Conservation (phyloP, 1,140 invertebrate species). For the Acromyrmex charruanus region DNA sequence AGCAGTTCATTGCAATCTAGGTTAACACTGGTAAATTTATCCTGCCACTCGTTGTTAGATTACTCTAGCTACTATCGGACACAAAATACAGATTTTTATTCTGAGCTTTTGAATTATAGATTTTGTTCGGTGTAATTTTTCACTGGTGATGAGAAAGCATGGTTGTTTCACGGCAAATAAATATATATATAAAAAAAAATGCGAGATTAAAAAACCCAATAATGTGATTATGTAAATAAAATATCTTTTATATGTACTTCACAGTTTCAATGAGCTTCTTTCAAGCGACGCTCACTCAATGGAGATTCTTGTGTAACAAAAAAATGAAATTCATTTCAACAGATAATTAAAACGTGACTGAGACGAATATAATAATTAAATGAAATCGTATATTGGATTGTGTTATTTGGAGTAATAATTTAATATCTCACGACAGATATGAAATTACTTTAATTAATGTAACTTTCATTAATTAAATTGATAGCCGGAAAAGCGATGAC, state of each 20-base stretch:
- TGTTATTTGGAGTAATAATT: slow-evolving; percentile 20
- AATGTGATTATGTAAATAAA: neutral
- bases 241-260: neutral
- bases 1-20: slow-evolving; percentile 73
- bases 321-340: neutral
- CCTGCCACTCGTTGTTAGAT: slow-evolving; percentile 62
- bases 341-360: slow-evolving; percentile 1
- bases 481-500: slow-evolving; percentile 2
- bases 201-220: neutral
- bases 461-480: slow-evolving; percentile 44
- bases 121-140: neutral
- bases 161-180: neutral
- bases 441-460: slow-evolving; percentile 44
- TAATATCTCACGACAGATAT: slow-evolving; percentile 12
- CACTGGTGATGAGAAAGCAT: neutral
- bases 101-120: neutral
- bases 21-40: slow-evolving; percentile 72
- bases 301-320: neutral
- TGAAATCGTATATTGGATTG: slow-evolving; percentile 28
- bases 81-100: slow-evolving; percentile 5
- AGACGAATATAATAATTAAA: slow-evolving; percentile 4
- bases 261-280: neutral
- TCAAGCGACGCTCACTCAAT: neutral
- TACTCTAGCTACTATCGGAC: slow-evolving; percentile 5
- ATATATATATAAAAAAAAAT: neutral